phyloP scores from a whole-genome alignment of 2,888 invertebrate species.

The Odontocerum albicorne region DNA sequence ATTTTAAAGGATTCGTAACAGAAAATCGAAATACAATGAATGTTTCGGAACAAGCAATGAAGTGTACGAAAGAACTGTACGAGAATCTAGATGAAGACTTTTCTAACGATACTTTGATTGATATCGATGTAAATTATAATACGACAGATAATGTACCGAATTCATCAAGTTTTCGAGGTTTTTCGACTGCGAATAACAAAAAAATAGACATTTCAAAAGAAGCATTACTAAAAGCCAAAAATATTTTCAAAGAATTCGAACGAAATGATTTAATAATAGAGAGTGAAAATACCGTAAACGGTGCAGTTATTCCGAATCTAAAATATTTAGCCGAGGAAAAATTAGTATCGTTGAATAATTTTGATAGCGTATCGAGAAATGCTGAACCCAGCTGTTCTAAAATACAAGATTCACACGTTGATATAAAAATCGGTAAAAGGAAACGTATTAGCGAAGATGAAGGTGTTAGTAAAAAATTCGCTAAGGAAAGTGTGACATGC shows the following conservation, averaged over 20 bases:
- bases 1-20: slow-evolving; percentile 40
- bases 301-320: no score
- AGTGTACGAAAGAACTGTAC: slow-evolving; percentile 5
- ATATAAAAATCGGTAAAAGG: neutral
- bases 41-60: slow-evolving; percentile 18
- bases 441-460: neutral
- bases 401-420: neutral
- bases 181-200: slow-evolving; percentile 44
- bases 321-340: no score
- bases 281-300: no score
- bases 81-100: neutral
- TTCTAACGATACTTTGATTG: neutral
- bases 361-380: no score
- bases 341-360: no score
- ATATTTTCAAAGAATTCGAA: slow-evolving; percentile 5
- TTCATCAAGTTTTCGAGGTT: slow-evolving; percentile 37
- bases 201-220: slow-evolving; percentile 31
- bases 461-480: neutral
- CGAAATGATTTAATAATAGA: neutral
- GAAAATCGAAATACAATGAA: slow-evolving; percentile 41
- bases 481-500: neutral
- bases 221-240: slow-evolving; percentile 12
- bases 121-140: no score
- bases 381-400: neutral
- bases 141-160: no score